These are phyloP conservation scores for Macrobrachium rosenbergii DNA, from an alignment of 1,140 invertebrate species.

Conservation along the genomic window DNA sequence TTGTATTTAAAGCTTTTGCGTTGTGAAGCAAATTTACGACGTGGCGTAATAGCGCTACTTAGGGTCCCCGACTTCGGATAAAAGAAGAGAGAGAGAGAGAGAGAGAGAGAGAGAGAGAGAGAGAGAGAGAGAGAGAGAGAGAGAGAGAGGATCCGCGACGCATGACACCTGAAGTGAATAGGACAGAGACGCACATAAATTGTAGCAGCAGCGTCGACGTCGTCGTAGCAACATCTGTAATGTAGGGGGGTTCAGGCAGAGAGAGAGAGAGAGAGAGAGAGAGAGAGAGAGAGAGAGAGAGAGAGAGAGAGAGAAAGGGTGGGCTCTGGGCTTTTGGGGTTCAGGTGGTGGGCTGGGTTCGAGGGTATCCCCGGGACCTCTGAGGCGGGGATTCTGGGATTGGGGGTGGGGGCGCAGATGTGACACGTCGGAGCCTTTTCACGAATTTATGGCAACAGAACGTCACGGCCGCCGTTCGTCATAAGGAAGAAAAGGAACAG, in stretches of 20 bases:
- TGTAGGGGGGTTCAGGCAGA: too few species aligned
- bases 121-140: too few species aligned
- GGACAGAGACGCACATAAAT: conserved; percentile 43
- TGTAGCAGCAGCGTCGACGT: background rate
- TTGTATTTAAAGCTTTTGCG: too few species aligned
- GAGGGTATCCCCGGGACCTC: too few species aligned
- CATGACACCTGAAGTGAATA: conserved; percentile 26
- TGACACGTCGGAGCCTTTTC: conserved; percentile 47
- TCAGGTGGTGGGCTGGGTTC: background rate
- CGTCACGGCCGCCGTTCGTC: conserved; percentile 60
- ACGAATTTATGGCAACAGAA: conserved; percentile 56
- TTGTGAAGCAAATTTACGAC: conserved; percentile 41
- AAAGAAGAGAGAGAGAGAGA: background rate
- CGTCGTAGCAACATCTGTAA: conserved; percentile 45
- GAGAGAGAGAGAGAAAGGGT: too few species aligned
- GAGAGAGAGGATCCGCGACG: too few species aligned
- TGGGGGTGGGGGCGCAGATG: conserved; percentile 36
- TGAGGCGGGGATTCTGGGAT: background rate
- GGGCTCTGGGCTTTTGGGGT: background rate
- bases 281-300: too few species aligned
- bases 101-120: too few species aligned
- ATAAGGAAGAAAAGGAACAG: conserved; percentile 62
- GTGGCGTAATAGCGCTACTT: conserved; percentile 1
- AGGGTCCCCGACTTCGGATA: conserved; percentile 23
- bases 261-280: too few species aligned